A percentile compares a stretch with the other conserved stretches of the same genome.
These are phyloP conservation scores for Coelogynopora nodosa DNA, from an alignment of 2,888 invertebrate species.

Conservation along the genomic window DNA sequence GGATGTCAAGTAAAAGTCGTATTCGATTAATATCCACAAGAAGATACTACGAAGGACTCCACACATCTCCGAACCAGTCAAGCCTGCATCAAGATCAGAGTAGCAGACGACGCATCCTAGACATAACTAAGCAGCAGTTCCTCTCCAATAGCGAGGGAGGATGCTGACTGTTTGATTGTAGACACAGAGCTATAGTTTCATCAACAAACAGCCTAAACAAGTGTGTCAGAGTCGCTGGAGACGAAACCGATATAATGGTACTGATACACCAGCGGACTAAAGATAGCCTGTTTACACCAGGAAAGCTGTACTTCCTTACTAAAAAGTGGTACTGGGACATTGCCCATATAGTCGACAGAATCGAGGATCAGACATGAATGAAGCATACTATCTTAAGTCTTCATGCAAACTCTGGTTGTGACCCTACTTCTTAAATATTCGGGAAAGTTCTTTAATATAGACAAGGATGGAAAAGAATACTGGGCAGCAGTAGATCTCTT, in stretches of 20 bases:
- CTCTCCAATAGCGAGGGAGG: conserved; percentile 3
- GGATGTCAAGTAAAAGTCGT: not conserved
- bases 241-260: not conserved
- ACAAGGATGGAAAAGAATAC: not conserved
- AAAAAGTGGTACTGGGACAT: not conserved
- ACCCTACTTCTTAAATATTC: not conserved
- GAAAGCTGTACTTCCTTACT: not conserved
- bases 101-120: not conserved
- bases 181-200: not conserved
- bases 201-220: too few relatives aligned
- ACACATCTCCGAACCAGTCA: not conserved
- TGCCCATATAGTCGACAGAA: not conserved
- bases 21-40: not conserved
- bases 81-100: not conserved
- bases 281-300: not conserved
- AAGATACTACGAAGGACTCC: not conserved
- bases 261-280: not conserved
- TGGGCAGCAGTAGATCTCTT: not conserved
- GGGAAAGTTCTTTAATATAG: too few relatives aligned
- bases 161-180: conserved; percentile 4
- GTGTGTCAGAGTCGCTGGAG: too few relatives aligned
- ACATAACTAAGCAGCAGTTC: conserved; percentile 18
- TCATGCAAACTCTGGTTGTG: not conserved
- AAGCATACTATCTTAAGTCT: not conserved
- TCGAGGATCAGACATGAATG: not conserved